Evolutionary conservation across 2,797 vertebrate species (phyloP).

Genomic region (Sebastes hopkinsi): DNA sequence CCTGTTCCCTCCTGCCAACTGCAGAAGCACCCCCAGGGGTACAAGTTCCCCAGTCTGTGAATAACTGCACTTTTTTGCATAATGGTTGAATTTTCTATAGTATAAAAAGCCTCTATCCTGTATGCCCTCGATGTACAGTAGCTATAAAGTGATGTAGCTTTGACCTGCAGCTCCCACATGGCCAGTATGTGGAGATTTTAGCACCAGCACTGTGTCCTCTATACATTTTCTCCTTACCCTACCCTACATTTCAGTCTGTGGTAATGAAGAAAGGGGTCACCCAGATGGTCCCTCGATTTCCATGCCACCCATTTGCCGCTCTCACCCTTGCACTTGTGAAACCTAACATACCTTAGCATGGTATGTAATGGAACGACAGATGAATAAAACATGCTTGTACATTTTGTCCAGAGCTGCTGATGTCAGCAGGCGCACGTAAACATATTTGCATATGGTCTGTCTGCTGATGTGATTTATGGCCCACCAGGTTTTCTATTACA

Average conservation of each 20-base stretch:
- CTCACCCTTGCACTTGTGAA: not conserved
- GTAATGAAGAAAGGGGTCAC: constrained; percentile 22
- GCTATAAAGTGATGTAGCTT: constrained; percentile 9
- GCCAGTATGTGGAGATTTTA: not conserved
- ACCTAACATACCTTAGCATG: constrained; percentile 2
- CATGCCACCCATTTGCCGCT: constrained; percentile 6
- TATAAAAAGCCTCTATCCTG: not conserved
- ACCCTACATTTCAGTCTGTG: not conserved
- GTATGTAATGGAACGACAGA: constrained; percentile 15
- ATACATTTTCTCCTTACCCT: not conserved
- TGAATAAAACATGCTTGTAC: constrained; percentile 61
- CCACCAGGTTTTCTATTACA: constrained; percentile 45
- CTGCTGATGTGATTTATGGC: constrained; percentile 70
- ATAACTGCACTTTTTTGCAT: not conserved
- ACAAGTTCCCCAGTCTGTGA: not conserved
- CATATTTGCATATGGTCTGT: constrained; percentile 69
- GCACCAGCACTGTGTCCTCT: constrained; percentile 11
- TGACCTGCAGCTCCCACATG: constrained; percentile 22
- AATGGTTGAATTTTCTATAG: not conserved
- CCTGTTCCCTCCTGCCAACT: not conserved
- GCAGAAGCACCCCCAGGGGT: too few species aligned
- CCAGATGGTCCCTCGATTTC: constrained; percentile 13
- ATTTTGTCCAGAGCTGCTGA: constrained; percentile 60
- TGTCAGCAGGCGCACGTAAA: constrained; percentile 61
- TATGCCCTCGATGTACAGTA: constrained; percentile 19